phyloP scores from a whole-genome alignment of 2,113 vertebrate species.

The Todiramphus chloris region DNA sequence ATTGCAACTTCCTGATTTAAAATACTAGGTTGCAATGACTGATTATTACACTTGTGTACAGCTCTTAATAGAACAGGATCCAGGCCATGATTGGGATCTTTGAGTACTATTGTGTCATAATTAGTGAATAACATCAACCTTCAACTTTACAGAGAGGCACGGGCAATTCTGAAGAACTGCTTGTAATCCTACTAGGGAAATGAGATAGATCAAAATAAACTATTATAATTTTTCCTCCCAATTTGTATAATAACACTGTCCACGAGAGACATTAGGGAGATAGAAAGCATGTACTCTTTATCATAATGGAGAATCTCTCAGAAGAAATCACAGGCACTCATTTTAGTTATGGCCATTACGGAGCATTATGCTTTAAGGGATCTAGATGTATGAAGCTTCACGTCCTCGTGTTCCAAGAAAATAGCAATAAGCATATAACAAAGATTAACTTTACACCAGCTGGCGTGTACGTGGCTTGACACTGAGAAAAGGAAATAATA shows the following conservation, averaged over 20 bases:
- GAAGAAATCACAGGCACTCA: background rate
- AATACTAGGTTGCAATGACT: background rate
- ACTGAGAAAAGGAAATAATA: background rate
- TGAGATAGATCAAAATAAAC: background rate
- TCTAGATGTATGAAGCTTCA: background rate
- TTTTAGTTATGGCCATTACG: background rate
- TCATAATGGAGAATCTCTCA: background rate
- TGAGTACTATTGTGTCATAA: background rate
- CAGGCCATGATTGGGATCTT: background rate
- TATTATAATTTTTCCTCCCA: background rate
- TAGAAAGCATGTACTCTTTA: background rate
- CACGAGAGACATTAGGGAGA: background rate
- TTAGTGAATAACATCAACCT: background rate
- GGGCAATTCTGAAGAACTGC: background rate
- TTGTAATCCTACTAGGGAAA: background rate
- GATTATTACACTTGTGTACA: background rate
- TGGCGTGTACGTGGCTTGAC: background rate
- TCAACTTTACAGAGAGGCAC: background rate
- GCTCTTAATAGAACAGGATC: background rate
- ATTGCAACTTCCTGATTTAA: background rate
- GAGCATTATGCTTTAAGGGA: background rate
- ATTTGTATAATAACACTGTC: background rate
- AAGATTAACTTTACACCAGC: slow-evolving; percentile 30
- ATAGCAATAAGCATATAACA: background rate
- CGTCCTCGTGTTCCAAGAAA: background rate